These are phyloP conservation scores for Blastobasis lacticolella DNA, from an alignment of 2,888 invertebrate species.

Conservation along the genomic window DNA sequence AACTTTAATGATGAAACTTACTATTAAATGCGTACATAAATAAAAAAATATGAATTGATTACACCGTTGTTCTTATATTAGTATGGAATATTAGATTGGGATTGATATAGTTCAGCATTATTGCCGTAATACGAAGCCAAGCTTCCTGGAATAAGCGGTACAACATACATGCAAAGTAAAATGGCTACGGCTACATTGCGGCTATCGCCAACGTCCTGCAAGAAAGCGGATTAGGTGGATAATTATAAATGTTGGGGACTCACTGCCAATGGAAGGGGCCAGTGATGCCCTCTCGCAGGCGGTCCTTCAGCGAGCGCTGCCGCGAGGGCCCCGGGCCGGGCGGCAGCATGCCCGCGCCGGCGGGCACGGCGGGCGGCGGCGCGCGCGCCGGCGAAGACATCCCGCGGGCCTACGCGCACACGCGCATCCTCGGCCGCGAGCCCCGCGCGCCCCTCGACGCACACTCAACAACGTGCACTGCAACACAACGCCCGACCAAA, in stretches of 20 bases:
- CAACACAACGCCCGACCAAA: conserved; percentile 64
- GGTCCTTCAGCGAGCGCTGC: conserved; percentile 84
- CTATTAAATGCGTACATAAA: no score
- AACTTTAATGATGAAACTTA: no score
- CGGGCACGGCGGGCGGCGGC: conserved; percentile 35
- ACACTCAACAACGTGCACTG: conserved; percentile 50
- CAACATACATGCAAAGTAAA: conserved; percentile 9
- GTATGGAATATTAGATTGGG: no score
- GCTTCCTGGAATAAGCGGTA: conserved; percentile 4
- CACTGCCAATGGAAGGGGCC: conserved; percentile 88
- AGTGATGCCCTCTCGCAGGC: conserved; percentile 85
- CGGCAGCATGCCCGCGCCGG: conserved; percentile 62
- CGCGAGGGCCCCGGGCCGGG: conserved; percentile 76
- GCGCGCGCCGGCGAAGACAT: conserved; percentile 32
- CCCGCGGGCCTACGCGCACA: conserved; percentile 41
- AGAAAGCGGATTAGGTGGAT: background rate
- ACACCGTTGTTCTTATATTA: no score
- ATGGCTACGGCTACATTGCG: background rate
- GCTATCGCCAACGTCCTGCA: background rate
- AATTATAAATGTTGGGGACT: conserved; percentile 52
- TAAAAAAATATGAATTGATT: no score
- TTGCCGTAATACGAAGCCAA: conserved; percentile 3
- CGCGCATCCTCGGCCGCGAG: conserved; percentile 24
- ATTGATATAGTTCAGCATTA: no score
- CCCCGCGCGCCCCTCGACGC: conserved; percentile 13